Evolutionary conservation across 2,888 invertebrate species (phyloP), one percentile per base, ranked within the genome.

Genomic region (Apamea sordens): DNA sequence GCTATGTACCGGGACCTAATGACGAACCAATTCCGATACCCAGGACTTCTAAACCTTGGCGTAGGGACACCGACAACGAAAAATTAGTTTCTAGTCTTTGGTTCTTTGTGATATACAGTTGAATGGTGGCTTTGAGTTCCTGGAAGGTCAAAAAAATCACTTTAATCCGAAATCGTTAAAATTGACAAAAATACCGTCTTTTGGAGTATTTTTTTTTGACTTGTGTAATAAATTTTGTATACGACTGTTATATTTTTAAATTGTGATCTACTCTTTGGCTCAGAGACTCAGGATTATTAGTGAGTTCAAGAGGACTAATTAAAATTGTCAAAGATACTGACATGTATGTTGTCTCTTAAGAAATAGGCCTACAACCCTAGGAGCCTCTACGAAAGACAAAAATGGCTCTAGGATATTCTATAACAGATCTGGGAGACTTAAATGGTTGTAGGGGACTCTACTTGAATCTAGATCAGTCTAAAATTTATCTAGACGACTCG

Each of bases 1-100:
- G 96, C 96, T 0, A 92, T 95, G 89, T 97, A 97, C 75, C 90
- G 96, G n/a, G 96, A 97, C 68, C 88, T 96, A 0, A 92, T 97
- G 93, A 93, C 94, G 0, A 94, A 92, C 28, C 96, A 96, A 78
- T 93, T 96, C 28, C 88, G 95, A 0, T 96, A 96, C 82, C 91
- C 94, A 1, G 93, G 94, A 0, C 86, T 96, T 2, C 63, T 96
- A 2, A 95, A 94, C 68, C 90, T 95, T 79, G 95, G 95, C 0
- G 90, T 90, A 0, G 90, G 91, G 0, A 95, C 96, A 21, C 97
- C 97, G 5, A 96, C 96, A 88, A 96, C 96, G 89, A 96, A 96
- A 82, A 96, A 96, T 92, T 96, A 92, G 90, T 75, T 50, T 90
- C 91, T 91, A 91, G 90, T 91, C 91, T 78, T 77, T 88, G 83